These are phyloP conservation scores for Microctenopoma stevenorrisi DNA, from an alignment of 2,797 vertebrate genomes.

Conservation along the genomic window DNA sequence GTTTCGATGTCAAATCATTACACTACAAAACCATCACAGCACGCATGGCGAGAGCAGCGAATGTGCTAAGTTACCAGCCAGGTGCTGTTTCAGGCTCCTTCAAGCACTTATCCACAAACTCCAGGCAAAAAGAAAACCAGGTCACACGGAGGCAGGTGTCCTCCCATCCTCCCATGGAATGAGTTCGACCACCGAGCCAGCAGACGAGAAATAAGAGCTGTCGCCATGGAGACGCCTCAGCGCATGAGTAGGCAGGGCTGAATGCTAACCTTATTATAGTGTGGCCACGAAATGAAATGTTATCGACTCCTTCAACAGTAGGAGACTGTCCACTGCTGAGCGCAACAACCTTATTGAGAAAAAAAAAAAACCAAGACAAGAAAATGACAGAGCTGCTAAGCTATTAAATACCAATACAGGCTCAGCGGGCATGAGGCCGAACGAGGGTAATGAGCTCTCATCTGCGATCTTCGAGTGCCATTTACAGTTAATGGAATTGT, in stretches of 20 bases:
- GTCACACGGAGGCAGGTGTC: slow-evolving; percentile 25
- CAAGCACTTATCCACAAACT: too few relatives aligned
- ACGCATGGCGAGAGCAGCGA: too few relatives aligned
- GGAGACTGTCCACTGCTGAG: slow-evolving; percentile 5
- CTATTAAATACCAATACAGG: slow-evolving; percentile 32
- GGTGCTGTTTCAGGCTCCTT: too few relatives aligned
- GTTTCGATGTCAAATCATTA: background rate
- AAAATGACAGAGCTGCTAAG: background rate
- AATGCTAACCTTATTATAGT: slow-evolving; percentile 55
- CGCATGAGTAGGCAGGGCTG: slow-evolving; percentile 34
- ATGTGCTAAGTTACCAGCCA: background rate
- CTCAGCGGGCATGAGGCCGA: slow-evolving; percentile 26
- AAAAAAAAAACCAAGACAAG: background rate
- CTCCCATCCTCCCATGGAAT: slow-evolving; percentile 20
- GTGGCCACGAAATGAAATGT: slow-evolving; percentile 66
- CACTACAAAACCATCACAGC: background rate
- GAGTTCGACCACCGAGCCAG: slow-evolving; percentile 45
- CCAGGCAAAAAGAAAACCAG: background rate
- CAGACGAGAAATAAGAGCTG: slow-evolving; percentile 48
- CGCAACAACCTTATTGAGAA: background rate
- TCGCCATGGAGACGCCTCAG: slow-evolving; percentile 66
- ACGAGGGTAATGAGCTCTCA: slow-evolving; percentile 17
- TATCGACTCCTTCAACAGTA: slow-evolving; percentile 40
- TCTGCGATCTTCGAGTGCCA: slow-evolving; percentile 11
- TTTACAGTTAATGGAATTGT: slow-evolving; percentile 31